Evolutionary conservation across 2,113 vertebrate genomes (phyloP).

Genomic region (Rhadina sibilatrix): DNA sequence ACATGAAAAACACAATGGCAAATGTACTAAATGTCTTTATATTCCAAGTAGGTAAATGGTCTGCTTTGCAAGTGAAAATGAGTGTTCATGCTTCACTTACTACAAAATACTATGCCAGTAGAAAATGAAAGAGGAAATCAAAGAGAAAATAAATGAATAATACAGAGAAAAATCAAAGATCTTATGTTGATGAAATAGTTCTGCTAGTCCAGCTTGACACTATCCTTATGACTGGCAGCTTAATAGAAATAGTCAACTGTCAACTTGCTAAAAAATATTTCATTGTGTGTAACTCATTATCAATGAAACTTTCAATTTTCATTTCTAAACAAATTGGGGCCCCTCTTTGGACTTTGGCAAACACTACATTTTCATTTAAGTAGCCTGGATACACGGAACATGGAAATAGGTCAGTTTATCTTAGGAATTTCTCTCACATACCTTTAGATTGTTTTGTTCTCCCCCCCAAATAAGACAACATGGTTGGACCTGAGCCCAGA

Average conservation of each 20-base stretch:
- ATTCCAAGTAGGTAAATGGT: background rate
- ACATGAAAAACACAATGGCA: background rate
- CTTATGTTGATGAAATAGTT: background rate
- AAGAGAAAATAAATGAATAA: background rate
- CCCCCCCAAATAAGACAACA: fast-evolving
- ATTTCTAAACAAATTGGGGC: background rate
- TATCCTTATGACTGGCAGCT: background rate
- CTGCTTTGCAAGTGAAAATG: background rate
- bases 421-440: background rate
- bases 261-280: background rate
- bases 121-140: background rate
- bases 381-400: background rate
- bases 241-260: background rate
- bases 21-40: background rate
- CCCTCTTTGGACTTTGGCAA: background rate
- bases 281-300: background rate
- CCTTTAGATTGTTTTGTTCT: background rate
- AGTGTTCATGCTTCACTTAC: background rate
- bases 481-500: background rate
- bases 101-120: background rate
- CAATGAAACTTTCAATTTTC: background rate
- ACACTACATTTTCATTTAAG: background rate
- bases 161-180: background rate
- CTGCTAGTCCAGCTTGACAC: background rate
- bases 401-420: background rate